Evolutionary conservation across 2,888 invertebrate genomes (phyloP).

Genomic region (Petrolisthes manimaculis): DNA sequence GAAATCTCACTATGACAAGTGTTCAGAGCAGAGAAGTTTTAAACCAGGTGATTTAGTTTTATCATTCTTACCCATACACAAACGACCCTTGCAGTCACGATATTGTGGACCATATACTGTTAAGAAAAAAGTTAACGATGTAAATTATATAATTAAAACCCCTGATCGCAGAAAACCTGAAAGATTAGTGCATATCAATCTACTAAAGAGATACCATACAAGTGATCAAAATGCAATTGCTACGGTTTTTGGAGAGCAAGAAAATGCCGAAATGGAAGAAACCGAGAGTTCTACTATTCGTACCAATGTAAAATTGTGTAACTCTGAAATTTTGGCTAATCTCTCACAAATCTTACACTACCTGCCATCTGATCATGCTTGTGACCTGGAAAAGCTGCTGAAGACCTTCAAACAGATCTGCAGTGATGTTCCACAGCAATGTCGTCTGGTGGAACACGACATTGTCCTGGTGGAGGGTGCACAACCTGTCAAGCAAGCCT

Average conservation of each 20-base stretch:
- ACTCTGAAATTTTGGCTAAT: neutral
- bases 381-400: neutral
- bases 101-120: neutral
- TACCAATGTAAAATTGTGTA: neutral
- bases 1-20: slow-evolving; percentile 1
- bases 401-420: neutral
- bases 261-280: neutral
- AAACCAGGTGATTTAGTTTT: neutral
- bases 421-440: neutral
- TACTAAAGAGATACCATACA: neutral
- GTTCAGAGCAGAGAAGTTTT: neutral
- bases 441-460: neutral
- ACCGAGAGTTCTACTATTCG: neutral
- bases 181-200: neutral
- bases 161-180: neutral
- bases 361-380: neutral
- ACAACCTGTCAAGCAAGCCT: neutral
- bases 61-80: neutral
- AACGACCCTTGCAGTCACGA: neutral
- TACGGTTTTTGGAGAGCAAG: neutral
- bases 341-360: neutral
- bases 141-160: neutral
- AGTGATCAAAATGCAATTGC: neutral
- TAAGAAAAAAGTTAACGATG: neutral
- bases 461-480: neutral